Base-by-base conservation (phyloP, 2,113 vertebrate genomes). In the Haemorhous mexicanus region DNA sequence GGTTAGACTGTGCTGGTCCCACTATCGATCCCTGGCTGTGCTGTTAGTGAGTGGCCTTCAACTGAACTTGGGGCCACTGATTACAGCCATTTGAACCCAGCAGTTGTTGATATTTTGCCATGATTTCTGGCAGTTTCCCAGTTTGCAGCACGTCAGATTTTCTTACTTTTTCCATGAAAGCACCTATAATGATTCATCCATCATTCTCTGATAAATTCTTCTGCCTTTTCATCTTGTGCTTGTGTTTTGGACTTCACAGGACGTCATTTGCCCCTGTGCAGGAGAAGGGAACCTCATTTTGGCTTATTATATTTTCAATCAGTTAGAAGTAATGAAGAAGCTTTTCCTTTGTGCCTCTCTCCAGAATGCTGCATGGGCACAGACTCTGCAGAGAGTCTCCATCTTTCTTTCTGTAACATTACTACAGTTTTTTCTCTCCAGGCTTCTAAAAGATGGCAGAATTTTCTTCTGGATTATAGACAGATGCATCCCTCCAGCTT, bases 181-280 rank as follows among this genome's bases (percentile, higher is more conserved):
- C 0, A 0, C 39, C 39, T 89, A 4, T 16, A 79, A 53, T 59
- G 47, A 21, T 30, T 87, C 39, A 44, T 63, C 28, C 2, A 0
- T 76, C 89, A 32, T 83, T 89, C 53, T 76, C 6, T 6, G 32
- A 47, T 63, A 72, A 79, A 75, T 83, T 84, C 5, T 75, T 53
- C 24, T 63, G 2, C 35, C 17, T 84, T 59, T 72, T 83, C 37
- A 33, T 64, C 19, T 35, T 82, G 6, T 52, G 30, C 14, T 43
- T 47, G 6, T 50, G 27, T 63, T 76, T 80, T 47, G 76, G 53
- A 41, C 58, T 86, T 89, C 58, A 41, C 24, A 86, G 37, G 39
- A 33, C 24, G 27, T 49, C 2, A 23, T 46, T 43, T 84, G 41
- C 24, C 16, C 30, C n/a, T 44, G 16, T 32, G 46, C 28, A 61